Conservation (phyloP, 2,888 invertebrate species). For the Merodon equestris region DNA sequence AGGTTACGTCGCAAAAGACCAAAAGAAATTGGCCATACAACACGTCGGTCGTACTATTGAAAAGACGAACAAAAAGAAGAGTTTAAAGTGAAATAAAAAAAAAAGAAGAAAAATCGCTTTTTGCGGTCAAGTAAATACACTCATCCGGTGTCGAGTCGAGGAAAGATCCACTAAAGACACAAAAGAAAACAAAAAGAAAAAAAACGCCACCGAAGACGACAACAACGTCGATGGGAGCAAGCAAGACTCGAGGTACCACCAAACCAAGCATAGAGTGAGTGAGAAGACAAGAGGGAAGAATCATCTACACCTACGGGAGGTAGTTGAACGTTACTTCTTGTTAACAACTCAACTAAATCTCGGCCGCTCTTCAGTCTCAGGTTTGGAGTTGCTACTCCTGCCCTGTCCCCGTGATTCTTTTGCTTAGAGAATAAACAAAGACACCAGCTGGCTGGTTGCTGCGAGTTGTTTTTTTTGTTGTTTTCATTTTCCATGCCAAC, state of each 20-base stretch:
- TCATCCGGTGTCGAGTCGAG: constrained; percentile 41
- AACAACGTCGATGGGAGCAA: too few relatives aligned
- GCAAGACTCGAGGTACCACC: constrained; percentile 1
- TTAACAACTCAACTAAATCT: constrained; percentile 63
- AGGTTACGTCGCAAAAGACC: constrained; percentile 52
- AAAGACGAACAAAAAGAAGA: constrained; percentile 20
- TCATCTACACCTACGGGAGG: constrained; percentile 63
- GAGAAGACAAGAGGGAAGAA: constrained; percentile 28
- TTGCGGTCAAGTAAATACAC: constrained; percentile 65
- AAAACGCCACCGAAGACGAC: too few relatives aligned
- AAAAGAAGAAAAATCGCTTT: constrained; percentile 3
- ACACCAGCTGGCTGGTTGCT: constrained; percentile 41
- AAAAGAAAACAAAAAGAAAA: constrained; percentile 7
- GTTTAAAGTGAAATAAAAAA: constrained; percentile 6
- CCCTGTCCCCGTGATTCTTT: neutral
- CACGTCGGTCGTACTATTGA: neutral
- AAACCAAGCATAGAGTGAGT: constrained; percentile 4
- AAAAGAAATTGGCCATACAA: constrained; percentile 45
- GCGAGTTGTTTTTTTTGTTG: constrained; percentile 17
- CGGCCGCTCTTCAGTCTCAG: neutral
- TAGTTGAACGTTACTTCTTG: constrained; percentile 58
- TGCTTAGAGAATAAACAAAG: constrained; percentile 59
- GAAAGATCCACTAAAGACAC: constrained; percentile 37
- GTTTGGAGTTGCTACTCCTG: too few relatives aligned
- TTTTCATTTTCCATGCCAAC: constrained; percentile 58